Evolutionary conservation across 37 sponge, comb jelly and placozoan species (phyloP).

Genomic region (Beroe ovata): DNA sequence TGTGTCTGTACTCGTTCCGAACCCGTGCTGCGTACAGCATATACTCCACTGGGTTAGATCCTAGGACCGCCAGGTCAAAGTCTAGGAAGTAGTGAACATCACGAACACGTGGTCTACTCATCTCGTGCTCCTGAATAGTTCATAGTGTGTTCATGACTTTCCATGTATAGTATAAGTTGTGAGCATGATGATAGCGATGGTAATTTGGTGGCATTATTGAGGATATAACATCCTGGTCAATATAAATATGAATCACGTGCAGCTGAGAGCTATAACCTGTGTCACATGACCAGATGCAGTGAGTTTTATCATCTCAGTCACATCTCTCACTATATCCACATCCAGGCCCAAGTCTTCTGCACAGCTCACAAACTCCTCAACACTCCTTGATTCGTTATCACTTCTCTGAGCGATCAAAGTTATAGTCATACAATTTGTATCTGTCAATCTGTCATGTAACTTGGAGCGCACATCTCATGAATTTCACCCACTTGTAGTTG

Average conservation of each 20-base stretch:
- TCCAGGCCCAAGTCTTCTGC: constrained; percentile 37
- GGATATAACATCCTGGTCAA: too few species aligned
- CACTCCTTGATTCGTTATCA: background rate
- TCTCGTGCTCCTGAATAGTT: constrained; percentile 41
- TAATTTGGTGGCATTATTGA: too few species aligned
- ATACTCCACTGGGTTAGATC: constrained; percentile 38
- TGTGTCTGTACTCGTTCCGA: constrained; percentile 17
- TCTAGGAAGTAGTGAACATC: constrained; percentile 59
- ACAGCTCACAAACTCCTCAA: constrained; percentile 56
- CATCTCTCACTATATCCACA: constrained; percentile 5
- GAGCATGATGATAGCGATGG: too few species aligned
- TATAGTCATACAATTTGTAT: too few species aligned
- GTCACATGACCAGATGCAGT: constrained; percentile 15
- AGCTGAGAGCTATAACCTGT: background rate
- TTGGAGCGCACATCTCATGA: too few species aligned
- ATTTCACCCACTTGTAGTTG: too few species aligned
- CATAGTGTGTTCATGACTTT: too few species aligned
- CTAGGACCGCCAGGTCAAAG: constrained; percentile 41
- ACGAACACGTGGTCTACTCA: background rate
- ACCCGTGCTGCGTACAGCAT: constrained; percentile 19
- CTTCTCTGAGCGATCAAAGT: too few species aligned
- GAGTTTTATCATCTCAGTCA: background rate
- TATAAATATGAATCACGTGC: too few species aligned
- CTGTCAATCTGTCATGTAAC: too few species aligned
- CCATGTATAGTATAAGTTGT: too few species aligned